A percentile compares a stretch with the other conserved stretches of the same genome.
phyloP scores from a whole-genome alignment of 2,113 vertebrate species.

The Stomatorhinus ivindoensis region DNA sequence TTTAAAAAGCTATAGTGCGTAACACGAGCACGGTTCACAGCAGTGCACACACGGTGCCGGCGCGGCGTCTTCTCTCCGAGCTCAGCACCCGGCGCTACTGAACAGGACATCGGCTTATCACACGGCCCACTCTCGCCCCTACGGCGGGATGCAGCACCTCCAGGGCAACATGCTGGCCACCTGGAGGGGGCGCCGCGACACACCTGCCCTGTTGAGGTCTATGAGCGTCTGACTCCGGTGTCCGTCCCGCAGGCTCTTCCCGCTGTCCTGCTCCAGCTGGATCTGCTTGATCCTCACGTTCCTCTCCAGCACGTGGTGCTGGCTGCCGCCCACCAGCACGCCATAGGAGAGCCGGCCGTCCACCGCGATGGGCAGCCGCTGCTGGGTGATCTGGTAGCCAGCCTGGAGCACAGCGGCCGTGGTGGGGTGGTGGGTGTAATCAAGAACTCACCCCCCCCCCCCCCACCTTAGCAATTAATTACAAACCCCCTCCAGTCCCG shows the following conservation, averaged over 20 bases:
- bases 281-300: conserved; percentile 81
- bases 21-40: not conserved
- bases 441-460: not conserved
- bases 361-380: conserved; percentile 80
- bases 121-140: too few species aligned
- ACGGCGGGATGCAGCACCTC: not conserved
- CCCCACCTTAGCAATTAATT: not conserved
- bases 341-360: conserved; percentile 72
- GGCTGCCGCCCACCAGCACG: conserved; percentile 55
- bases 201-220: conserved; percentile 92
- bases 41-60: conserved; percentile 18
- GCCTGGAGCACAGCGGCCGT: conserved; percentile 59
- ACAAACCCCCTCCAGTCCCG: not conserved
- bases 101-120: not conserved
- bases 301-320: conserved; percentile 63
- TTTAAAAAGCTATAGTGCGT: not conserved
- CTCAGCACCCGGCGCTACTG: not conserved
- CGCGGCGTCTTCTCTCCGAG: not conserved
- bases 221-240: conserved; percentile 74
- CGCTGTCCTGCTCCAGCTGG: conserved; percentile 96
- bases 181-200: not conserved
- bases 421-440: not conserved
- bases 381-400: conserved; percentile 97
- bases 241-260: conserved; percentile 90
- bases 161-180: not conserved